Evolutionary conservation across 1,140 invertebrate genomes (phyloP), one percentile per base, ranked within the genome.

Genomic region (Drosophila arizonae): DNA sequence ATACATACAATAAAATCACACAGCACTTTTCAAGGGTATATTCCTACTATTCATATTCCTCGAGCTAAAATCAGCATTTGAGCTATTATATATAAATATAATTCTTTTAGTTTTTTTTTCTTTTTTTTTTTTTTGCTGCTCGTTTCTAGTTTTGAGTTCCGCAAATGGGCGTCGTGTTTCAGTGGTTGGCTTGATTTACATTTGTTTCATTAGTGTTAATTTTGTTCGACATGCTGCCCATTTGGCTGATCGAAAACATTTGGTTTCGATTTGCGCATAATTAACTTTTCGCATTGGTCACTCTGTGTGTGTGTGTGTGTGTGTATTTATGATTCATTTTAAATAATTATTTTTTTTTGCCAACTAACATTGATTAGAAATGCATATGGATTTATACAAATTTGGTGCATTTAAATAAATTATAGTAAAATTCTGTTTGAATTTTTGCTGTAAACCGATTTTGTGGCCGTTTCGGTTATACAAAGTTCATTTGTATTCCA

Each of bases 211-310:
- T 71, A 65, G 67, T 61, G 68, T 55, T 71, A 24, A 71, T 64
- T 75, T 73, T 30, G 46, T 75, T 60, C 55, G 60, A 71, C 68
- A 55, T 71, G 36, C 45, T 56, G 68, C 15, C 68, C 67, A 71
- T 75, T 65, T 71, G 30, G 39, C 43, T 76, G 73, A 72, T 72
- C 50, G 69, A 76, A 76, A 72, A 76, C 73, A 76, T 76, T 76
- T 76, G 73, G 69, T 76, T 76, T 76, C 69, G 61, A 63, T 67
- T 76, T 76, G 69, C 63, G 69, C 69, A 63, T 76, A 76, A 76
- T 76, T 76, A 76, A 76, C 69, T 76, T 76, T 60, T 72, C 41
- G 55, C 50, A 48, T 41, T 54, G 26, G 6, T 43, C 15, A 33
- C 3, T 17, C 17, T 17, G 17, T 17, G 17, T 17, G 17, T 17